These are phyloP conservation scores for Archocentrus centrarchus DNA, from an alignment of 2,113 vertebrate genomes.

Conservation along the genomic window DNA sequence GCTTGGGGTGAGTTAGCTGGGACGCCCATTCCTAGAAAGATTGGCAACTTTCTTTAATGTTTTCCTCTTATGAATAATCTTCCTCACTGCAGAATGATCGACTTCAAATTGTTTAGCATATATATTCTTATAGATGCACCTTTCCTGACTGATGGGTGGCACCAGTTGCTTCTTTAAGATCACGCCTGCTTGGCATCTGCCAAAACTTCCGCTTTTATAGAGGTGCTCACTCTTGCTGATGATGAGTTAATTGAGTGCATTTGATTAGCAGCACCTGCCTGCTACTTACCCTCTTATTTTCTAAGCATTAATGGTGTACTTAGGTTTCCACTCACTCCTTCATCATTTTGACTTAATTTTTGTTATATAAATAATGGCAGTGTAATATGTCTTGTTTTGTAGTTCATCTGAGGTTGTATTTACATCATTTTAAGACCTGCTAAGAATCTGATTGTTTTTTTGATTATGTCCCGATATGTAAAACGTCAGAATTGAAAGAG, in stretches of 20 bases:
- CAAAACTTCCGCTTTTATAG: neutral
- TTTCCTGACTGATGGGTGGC: neutral
- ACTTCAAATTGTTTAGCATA: neutral
- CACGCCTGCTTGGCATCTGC: neutral
- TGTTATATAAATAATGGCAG: no score
- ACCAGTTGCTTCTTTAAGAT: neutral
- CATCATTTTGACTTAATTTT: no score
- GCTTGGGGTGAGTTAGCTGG: neutral
- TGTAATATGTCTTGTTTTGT: neutral
- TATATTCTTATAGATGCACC: neutral
- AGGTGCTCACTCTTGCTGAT: neutral
- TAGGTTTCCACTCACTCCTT: neutral
- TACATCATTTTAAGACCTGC: no score
- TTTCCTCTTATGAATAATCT: neutral
- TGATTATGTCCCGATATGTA: neutral
- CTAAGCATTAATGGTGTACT: neutral
- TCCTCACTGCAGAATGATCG: neutral
- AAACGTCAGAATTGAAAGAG: neutral
- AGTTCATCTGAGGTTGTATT: neutral
- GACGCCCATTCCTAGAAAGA: neutral
- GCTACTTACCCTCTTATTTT: neutral
- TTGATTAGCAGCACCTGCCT: neutral
- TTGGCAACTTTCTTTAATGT: neutral
- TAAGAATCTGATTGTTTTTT: no score
- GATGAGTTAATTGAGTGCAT: neutral